These are phyloP conservation scores for Lamprologus lemairii DNA, from an alignment of 2,113 vertebrate genomes.

Conservation along the genomic window DNA sequence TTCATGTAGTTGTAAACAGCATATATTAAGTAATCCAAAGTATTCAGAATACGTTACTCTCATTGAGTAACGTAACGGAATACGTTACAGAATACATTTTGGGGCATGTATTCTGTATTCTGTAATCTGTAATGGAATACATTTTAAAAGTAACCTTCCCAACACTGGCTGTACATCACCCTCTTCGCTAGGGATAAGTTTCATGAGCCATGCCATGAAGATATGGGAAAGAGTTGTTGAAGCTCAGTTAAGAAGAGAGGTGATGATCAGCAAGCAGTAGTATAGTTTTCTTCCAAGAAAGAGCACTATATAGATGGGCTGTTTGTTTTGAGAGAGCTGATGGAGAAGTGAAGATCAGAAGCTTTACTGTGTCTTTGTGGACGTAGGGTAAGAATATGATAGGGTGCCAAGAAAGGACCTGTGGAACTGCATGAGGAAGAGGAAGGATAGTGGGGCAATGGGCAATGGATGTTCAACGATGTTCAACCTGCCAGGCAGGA, in stretches of 20 bases:
- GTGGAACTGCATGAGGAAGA: background rate
- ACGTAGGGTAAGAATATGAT: rapidly evolving
- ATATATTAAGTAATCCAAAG: no score
- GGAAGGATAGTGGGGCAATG: rapidly evolving
- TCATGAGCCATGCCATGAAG: background rate
- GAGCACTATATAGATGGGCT: background rate
- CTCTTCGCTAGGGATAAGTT: background rate
- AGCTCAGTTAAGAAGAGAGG: background rate
- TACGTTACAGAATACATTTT: no score
- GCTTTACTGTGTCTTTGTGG: background rate
- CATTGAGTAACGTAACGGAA: no score
- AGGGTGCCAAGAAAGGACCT: background rate
- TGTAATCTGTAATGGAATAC: no score
- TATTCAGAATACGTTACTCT: no score
- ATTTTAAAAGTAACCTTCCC: no score
- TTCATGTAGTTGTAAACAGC: no score
- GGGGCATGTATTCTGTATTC: no score
- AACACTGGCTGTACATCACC: background rate
- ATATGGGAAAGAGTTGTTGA: background rate
- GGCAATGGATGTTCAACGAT: background rate
- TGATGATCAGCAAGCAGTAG: background rate
- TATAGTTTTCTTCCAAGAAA: background rate
- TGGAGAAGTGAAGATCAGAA: background rate
- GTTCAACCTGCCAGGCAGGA: background rate
- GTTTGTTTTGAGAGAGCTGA: background rate